Base-by-base conservation (phyloP, 2,113 vertebrate species). In the Eubucco bourcierii region DNA sequence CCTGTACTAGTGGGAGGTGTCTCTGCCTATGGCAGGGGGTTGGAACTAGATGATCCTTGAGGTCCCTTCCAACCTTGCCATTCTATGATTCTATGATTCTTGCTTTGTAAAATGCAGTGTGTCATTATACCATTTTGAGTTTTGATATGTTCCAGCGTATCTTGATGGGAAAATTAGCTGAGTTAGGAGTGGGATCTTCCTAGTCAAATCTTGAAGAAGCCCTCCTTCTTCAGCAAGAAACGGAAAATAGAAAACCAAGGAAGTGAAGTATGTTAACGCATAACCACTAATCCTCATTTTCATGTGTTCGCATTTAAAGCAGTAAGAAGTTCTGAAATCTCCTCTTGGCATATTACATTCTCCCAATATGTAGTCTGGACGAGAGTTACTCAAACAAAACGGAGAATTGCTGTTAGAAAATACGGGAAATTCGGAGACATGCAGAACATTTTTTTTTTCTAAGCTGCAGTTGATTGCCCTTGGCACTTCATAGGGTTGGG, bases 391-490 rank as follows among this genome's bases (percentile, higher is more conserved):
- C 29, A 58, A 92, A 67, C n/a, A 52, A 85, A 88, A 14, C 8
- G 25, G 34, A 84, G 64, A 87, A 65, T 50, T 31, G 8, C 47
- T 0, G 0, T 65, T 85, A 72, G 82, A 83, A 95, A 91, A 85
- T n/a, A 15, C 52, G 44, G 33, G 87, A 87, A 93, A 63, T 95
- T 87, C 47, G 65, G 82, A 75, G 56, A 64, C 37, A 37, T 4
- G 8, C 56, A 56, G 84, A 71, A 37, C 34, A 8, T 41, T 66
- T 90, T 90, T 93, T 31, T 25, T 24, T 41, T 41, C 87, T 78
- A 28, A 82, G 89, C 37, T 68, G 75, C 72, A 90, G 44, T n/a
- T 71, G 60, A 85, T 92, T 92, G 93, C 82, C 94, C 77, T 94
- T 94, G 87, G 82, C 84, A 83, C 72, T 92, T 44, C 15, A n/a